These are phyloP conservation scores for Heterotis niloticus DNA, from an alignment of 2,113 vertebrate species.

Conservation along the genomic window DNA sequence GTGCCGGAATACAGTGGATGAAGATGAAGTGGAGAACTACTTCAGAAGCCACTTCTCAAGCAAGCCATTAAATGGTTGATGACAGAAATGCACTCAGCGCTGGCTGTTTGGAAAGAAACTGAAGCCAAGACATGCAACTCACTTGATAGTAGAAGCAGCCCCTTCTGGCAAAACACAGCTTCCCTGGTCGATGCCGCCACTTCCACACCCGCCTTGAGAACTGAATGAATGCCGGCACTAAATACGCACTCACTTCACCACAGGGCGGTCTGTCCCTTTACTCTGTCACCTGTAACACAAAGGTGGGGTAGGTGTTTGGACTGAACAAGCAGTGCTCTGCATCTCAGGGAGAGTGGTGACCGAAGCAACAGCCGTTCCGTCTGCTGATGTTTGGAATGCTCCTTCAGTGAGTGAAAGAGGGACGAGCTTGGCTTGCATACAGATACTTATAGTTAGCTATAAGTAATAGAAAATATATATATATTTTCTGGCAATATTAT, in stretches of 20 bases:
- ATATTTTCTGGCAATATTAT: slow-evolving; percentile 58
- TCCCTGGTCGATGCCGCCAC: background rate
- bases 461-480: background rate
- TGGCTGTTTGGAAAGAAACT: slow-evolving; percentile 41
- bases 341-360: slow-evolving; percentile 75
- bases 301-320: slow-evolving; percentile 39
- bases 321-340: slow-evolving; percentile 59
- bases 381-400: slow-evolving; percentile 53
- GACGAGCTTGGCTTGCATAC: slow-evolving; percentile 51
- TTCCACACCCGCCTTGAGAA: background rate
- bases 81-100: slow-evolving; percentile 62
- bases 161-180: background rate
- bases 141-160: background rate
- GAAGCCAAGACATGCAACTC: background rate
- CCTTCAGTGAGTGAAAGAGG: slow-evolving; percentile 47
- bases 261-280: background rate
- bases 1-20: slow-evolving; percentile 37
- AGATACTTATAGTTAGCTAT: slow-evolving; percentile 48
- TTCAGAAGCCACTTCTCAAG: slow-evolving; percentile 49
- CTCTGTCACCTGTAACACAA: background rate
- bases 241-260: background rate
- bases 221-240: background rate
- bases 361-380: slow-evolving; percentile 61
- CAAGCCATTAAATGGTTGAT: slow-evolving; percentile 2
- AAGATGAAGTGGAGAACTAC: slow-evolving; percentile 27